A percentile compares a stretch with the other conserved stretches of the same genome.
These are phyloP conservation scores for Morus bassanus DNA, from an alignment of 2,797 vertebrate species.

Conservation along the genomic window DNA sequence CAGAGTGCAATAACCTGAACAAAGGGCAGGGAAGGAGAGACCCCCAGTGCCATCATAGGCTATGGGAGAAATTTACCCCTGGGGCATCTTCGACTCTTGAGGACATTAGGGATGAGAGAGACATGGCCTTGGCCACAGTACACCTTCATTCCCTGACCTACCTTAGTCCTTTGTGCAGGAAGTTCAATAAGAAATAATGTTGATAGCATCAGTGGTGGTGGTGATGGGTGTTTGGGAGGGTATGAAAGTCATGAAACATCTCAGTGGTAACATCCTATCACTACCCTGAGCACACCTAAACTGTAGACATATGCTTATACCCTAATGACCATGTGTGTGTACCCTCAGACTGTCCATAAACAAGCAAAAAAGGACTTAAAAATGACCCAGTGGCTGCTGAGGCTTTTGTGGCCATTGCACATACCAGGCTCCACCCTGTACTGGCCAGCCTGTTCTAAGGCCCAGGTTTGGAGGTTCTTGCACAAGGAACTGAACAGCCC, in stretches of 20 bases:
- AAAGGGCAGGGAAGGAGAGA: background rate
- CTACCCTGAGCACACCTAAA: background rate
- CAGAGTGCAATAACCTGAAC: background rate
- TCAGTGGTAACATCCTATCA: background rate
- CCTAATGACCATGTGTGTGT: background rate
- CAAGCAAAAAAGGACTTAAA: background rate
- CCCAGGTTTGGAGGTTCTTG: background rate
- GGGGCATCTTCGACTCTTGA: background rate
- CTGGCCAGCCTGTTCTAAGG: background rate
- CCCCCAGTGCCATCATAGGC: no score
- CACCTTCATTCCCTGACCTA: background rate
- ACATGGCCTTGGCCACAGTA: background rate
- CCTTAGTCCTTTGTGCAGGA: background rate
- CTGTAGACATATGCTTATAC: background rate
- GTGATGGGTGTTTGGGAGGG: background rate
- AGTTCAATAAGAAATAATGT: background rate
- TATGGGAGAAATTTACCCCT: background rate
- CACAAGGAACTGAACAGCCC: background rate
- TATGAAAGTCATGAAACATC: background rate
- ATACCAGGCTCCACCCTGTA: background rate
- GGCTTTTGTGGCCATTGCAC: background rate
- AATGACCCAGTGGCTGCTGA: background rate
- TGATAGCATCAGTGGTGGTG: background rate
- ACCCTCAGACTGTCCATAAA: background rate
- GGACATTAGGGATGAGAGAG: background rate